Evolutionary conservation across 2,888 invertebrate species (phyloP), one percentile per base, ranked within the genome.

Genomic region (Epsilonema sp.): DNA sequence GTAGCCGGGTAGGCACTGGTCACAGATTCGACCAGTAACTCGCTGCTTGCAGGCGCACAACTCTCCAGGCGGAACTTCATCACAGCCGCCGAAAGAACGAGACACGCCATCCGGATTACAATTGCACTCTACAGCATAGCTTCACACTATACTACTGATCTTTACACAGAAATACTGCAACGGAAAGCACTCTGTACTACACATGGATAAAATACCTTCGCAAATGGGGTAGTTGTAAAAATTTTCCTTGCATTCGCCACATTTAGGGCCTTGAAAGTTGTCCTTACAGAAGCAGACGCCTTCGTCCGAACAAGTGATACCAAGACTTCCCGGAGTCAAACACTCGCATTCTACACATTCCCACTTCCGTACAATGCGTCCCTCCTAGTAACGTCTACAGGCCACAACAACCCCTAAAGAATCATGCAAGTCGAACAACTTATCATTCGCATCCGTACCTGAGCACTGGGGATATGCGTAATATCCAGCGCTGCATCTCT

Each of bases 221-320:
- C 97, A 97, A 26, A 77, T 76, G 0, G 97, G 97, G 67, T 83
- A 94, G 69, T 94, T 94, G 72, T 92, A 97, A 66, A 82, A 89
- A 19, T 86, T 83, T 62, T 86, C 82, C 56, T 79, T 80, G 69
- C 94, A 97, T n/a, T 73, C 68, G 53, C 83, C 79, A 61, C 97
- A 97, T 48, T 78, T 76, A 22, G 74, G 72, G 1, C 82, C 84
- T 57, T 80, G 83, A 61, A 89, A 94, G 66, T 87, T 89, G 0
- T 76, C 67, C 50, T 78, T 76, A 67, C 94, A 97, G 56, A 80
- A 77, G 59, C 94, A 97, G 56, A 78, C 77, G 0, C 90, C 90
- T 45, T 77, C 77, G 54, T 75, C 72, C n/a, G n/a, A 8, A 39
- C 64, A 64, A 0, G 89, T 82, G 0, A 82, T 74, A 0, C 92